Percentiles rank a stretch among this genome's conserved stretches.
Evolutionary conservation across 2,797 vertebrate genomes (phyloP).

Genomic region (Psittacula derbiana): DNA sequence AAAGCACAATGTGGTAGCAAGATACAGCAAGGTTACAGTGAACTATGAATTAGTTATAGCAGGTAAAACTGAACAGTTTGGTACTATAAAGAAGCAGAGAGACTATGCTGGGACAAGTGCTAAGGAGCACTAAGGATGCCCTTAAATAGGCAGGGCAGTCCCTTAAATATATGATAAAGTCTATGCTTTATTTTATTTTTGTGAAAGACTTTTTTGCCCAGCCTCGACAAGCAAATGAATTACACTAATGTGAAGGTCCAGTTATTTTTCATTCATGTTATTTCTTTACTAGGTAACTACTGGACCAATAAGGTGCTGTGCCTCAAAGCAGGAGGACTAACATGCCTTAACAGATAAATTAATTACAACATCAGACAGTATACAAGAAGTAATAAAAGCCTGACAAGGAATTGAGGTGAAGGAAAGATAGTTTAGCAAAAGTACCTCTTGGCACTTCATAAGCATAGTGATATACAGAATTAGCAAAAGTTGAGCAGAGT

Average conservation of each 20-base stretch:
- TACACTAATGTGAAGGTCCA: neutral
- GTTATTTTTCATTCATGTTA: neutral
- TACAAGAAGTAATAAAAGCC: neutral
- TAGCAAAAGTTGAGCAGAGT: neutral
- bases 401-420: neutral
- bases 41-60: neutral
- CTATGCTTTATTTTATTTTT: neutral
- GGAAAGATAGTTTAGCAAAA: neutral
- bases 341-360: neutral
- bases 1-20: neutral
- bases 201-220: neutral
- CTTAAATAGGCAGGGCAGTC: neutral
- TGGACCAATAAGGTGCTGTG: neutral
- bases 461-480: neutral
- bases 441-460: neutral
- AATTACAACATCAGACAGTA: neutral
- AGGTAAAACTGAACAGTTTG: neutral
- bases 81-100: neutral
- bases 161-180: neutral
- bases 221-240: neutral
- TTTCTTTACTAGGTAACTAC: neutral
- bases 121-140: neutral
- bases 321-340: neutral
- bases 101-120: neutral
- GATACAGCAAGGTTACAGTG: neutral